These are phyloP conservation scores for Mesembrinibis cayennensis DNA, from an alignment of 2,113 vertebrate species.

Conservation along the genomic window DNA sequence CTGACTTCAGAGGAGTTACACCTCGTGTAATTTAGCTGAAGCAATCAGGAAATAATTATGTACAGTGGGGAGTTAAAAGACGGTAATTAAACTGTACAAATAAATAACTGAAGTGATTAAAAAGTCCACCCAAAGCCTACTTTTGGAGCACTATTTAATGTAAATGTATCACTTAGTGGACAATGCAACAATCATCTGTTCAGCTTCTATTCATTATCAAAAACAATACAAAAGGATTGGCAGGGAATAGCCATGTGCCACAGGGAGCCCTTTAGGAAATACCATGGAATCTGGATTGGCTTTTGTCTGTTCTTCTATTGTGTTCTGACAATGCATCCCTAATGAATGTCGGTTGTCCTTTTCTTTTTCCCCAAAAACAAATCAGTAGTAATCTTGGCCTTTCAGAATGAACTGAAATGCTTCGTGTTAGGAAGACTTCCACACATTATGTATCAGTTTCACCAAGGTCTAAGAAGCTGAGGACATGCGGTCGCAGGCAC, in stretches of 20 bases:
- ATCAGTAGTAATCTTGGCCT: not conserved
- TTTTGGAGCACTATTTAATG: conserved; percentile 56
- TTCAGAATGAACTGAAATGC: not conserved
- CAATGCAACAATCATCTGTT: conserved; percentile 67
- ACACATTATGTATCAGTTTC: not conserved
- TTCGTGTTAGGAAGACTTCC: not conserved
- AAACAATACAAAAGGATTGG: conserved; percentile 61
- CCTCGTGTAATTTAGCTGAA: not conserved
- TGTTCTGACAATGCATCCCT: conserved; percentile 55
- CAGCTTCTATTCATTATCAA: conserved; percentile 67
- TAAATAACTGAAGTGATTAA: conserved; percentile 47
- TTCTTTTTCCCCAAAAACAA: not conserved
- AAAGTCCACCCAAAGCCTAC: conserved; percentile 38
- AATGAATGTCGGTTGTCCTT: conserved; percentile 21
- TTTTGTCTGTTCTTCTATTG: conserved; percentile 61
- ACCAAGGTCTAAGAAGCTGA: not conserved
- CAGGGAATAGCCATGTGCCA: conserved; percentile 30
- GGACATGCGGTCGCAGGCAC: not conserved
- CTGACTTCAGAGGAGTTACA: conserved; percentile 10
- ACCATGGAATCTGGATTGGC: conserved; percentile 43
- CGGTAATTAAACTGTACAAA: conserved; percentile 37
- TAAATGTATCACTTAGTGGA: conserved; percentile 68
- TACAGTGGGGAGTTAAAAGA: conserved; percentile 47
- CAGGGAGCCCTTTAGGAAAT: conserved; percentile 67
- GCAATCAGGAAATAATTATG: conserved; percentile 46